phyloP scores from a whole-genome alignment of 2,113 vertebrate species.

The Microcebus murinus region DNA sequence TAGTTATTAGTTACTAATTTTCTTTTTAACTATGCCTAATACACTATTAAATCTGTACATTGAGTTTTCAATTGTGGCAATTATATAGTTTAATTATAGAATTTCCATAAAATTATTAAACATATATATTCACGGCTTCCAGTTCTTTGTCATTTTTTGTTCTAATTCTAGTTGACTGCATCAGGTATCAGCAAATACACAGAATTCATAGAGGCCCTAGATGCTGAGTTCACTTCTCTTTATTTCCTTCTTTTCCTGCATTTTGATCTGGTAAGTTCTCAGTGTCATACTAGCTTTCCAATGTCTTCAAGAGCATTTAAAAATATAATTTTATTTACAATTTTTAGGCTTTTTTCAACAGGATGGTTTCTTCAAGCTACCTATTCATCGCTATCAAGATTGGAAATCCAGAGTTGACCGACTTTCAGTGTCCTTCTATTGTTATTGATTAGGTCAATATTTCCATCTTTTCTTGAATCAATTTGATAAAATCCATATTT shows the following conservation, averaged over 20 bases:
- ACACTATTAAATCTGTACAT: neutral
- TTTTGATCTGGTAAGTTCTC: neutral
- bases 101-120: neutral
- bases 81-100: neutral
- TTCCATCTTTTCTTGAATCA: neutral
- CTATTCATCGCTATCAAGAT: neutral
- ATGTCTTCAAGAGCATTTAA: neutral
- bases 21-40: neutral
- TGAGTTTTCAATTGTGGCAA: neutral
- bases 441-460: neutral
- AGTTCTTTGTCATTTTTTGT: neutral
- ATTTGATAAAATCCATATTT: neutral
- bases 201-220: neutral
- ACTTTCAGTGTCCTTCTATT: neutral
- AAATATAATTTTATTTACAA: neutral
- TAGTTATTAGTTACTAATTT: neutral
- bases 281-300: neutral
- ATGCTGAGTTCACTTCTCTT: neutral
- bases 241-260: neutral
- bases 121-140: neutral
- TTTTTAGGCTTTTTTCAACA: neutral
- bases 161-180: neutral
- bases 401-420: neutral
- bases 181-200: neutral
- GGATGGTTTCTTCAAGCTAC: neutral